Conservation (phyloP, 1,140 invertebrate species). For the Drosophila bocki region DNA sequence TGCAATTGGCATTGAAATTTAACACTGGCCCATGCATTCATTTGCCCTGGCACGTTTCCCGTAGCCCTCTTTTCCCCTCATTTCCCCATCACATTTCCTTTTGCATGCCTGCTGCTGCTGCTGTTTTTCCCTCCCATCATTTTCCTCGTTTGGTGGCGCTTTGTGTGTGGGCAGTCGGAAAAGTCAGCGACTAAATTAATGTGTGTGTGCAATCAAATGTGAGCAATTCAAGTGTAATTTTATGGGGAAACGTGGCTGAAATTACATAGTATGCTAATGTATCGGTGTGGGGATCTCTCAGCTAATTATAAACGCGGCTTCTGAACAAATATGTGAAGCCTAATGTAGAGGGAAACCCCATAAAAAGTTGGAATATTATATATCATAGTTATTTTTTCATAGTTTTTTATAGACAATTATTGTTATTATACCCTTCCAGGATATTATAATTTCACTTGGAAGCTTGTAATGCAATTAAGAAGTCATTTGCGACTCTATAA, state of each 20-base stretch:
- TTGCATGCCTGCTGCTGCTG: neutral
- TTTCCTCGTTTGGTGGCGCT: conserved; percentile 18
- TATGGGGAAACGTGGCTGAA: conserved; percentile 20
- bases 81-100: conserved; percentile 9
- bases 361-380: neutral
- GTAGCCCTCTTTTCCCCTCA: neutral
- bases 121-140: conserved; percentile 5
- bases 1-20: conserved; percentile 77
- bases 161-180: conserved; percentile 57
- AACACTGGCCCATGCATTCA: conserved; percentile 62
- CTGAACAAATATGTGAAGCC: neutral
- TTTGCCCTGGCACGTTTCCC: conserved; percentile 60
- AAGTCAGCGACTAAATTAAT: conserved; percentile 56
- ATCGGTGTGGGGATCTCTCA: conserved; percentile 15
- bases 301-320: conserved; percentile 30
- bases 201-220: conserved; percentile 66
- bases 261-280: conserved; percentile 32
- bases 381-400: neutral
- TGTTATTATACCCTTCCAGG: no score
- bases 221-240: conserved; percentile 55
- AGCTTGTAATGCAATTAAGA: no score
- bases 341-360: neutral
- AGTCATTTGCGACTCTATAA: no score
- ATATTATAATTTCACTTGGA: no score
- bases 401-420: neutral